These are phyloP conservation scores for Sylvicapra grimmia DNA, from an alignment of 2,113 vertebrate genomes.

Conservation along the genomic window DNA sequence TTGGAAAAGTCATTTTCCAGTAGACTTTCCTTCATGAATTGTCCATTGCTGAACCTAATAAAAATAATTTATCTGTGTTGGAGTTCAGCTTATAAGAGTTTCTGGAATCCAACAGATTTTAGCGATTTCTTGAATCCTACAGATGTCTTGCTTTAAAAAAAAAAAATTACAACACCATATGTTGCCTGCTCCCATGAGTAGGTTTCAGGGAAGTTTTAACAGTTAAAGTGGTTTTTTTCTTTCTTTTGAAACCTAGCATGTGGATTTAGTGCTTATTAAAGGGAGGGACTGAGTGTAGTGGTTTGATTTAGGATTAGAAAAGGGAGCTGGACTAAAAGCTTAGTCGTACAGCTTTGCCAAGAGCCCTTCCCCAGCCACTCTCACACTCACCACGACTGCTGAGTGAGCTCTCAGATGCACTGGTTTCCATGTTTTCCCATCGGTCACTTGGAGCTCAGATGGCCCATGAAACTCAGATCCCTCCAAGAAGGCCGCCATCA, in stretches of 20 bases:
- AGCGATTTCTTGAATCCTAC: slow-evolving; percentile 38
- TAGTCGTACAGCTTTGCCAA: neutral
- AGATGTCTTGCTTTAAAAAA: slow-evolving; percentile 41
- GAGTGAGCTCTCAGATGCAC: neutral
- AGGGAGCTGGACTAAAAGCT: slow-evolving; percentile 29
- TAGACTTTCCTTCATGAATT: slow-evolving; percentile 12
- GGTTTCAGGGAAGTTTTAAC: slow-evolving; percentile 67
- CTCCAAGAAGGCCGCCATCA: neutral
- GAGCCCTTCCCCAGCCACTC: neutral
- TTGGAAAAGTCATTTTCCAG: slow-evolving; percentile 10
- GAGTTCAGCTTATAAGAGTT: slow-evolving; percentile 39
- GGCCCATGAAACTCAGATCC: neutral
- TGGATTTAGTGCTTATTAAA: slow-evolving; percentile 66
- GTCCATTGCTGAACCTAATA: slow-evolving; percentile 49
- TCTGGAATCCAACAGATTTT: slow-evolving; percentile 34
- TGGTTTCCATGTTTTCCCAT: neutral
- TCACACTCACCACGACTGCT: neutral
- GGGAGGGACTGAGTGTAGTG: slow-evolving; percentile 9
- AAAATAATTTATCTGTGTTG: slow-evolving; percentile 67
- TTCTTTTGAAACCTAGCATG: slow-evolving; percentile 57
- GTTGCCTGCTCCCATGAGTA: slow-evolving; percentile 52
- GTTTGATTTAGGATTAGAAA: slow-evolving; percentile 59
- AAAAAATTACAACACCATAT: slow-evolving; percentile 58
- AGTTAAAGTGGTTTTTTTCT: slow-evolving; percentile 54
- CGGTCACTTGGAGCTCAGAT: neutral